phyloP scores from a whole-genome alignment of 2,888 invertebrate genomes.

The Theretra japonica region DNA sequence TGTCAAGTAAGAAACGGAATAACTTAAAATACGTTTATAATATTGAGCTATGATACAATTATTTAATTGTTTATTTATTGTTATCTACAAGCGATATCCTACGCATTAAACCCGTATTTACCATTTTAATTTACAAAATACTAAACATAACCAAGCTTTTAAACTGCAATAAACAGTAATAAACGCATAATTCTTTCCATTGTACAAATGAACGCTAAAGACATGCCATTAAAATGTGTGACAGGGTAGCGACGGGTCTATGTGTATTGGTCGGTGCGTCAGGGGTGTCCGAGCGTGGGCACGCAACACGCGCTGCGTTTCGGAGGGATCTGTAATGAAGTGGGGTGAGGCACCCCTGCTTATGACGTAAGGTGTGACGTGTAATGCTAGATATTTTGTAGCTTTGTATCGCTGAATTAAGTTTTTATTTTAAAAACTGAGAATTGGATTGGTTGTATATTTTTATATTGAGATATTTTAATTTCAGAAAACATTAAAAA shows the following conservation, averaged over 20 bases:
- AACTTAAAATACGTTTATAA: no score
- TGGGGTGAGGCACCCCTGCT: constrained; percentile 71
- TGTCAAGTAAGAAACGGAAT: no score
- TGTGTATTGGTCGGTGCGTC: constrained; percentile 59
- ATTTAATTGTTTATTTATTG: no score
- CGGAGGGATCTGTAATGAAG: constrained; percentile 76
- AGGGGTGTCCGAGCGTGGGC: constrained; percentile 72
- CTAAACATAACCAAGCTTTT: no score
- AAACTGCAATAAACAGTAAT: not conserved
- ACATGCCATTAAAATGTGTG: constrained; percentile 27
- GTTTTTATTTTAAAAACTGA: not conserved
- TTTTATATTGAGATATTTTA: no score
- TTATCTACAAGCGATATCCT: no score
- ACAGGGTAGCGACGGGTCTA: constrained; percentile 54
- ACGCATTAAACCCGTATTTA: no score
- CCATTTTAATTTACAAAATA: no score
- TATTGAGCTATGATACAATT: no score
- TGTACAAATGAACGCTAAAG: constrained; percentile 11
- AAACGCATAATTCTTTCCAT: not conserved
- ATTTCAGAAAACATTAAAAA: no score
- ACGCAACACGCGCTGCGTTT: constrained; percentile 73
- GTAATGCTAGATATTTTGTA: constrained; percentile 42
- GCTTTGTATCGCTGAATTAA: not conserved
- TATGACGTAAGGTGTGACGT: constrained; percentile 38
- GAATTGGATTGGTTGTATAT: no score